Evolutionary conservation across 2,797 vertebrate genomes (phyloP).

Genomic region (Danio jaintianensis): DNA sequence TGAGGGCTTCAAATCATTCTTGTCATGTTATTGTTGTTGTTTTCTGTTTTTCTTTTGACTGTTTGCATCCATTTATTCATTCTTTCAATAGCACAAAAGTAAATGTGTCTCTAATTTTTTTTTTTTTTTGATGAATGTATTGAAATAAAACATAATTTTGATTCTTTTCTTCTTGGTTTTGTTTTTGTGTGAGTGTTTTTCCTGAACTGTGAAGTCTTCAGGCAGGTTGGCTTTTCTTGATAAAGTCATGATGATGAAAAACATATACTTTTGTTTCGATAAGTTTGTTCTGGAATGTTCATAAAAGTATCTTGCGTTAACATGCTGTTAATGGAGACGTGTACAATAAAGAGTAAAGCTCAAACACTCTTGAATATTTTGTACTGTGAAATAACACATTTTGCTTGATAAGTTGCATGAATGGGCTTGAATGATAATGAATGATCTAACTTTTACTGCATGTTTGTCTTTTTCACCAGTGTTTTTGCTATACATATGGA

Average conservation of each 20-base stretch:
- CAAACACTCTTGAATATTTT: background rate
- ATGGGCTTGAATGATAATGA: too few relatives aligned
- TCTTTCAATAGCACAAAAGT: constrained; percentile 43
- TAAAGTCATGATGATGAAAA: background rate
- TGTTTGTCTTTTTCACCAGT: constrained; percentile 9
- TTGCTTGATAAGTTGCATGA: constrained; percentile 25
- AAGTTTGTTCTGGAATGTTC: constrained; percentile 18
- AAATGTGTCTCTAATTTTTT: constrained; percentile 13
- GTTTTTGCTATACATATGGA: background rate
- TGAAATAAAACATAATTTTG: constrained; percentile 55
- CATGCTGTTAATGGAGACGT: background rate
- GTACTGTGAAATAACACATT: background rate
- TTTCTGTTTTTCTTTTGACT: constrained; percentile 15
- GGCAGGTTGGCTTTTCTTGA: constrained; percentile 43
- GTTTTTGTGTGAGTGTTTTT: constrained; percentile 36
- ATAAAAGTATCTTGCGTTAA: constrained; percentile 19
- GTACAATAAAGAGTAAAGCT: background rate
- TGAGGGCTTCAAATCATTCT: constrained; percentile 92
- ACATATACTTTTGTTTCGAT: background rate
- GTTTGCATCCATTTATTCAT: constrained; percentile 48
- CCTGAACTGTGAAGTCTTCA: constrained; percentile 34
- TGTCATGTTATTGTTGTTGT: constrained; percentile 77
- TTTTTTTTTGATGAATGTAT: constrained; percentile 31
- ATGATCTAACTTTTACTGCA: constrained; percentile 1
- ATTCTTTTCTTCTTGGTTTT: constrained; percentile 43